Conservation (phyloP, 2,113 vertebrate genomes). For the Notothenia rossii region DNA sequence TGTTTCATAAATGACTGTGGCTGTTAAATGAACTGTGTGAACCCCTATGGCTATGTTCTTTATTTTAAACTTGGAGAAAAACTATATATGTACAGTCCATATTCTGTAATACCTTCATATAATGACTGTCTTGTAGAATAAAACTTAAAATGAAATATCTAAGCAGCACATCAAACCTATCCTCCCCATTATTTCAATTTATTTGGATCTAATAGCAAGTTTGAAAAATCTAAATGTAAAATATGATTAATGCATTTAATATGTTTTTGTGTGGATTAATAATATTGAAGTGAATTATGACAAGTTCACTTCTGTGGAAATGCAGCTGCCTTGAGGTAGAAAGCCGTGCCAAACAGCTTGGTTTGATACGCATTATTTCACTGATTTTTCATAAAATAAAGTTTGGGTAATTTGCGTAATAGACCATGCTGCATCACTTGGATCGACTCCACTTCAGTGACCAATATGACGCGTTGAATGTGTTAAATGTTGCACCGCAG, state of each 20-base stretch:
- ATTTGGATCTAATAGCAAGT: no score
- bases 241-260: background rate
- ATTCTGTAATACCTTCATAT: no score
- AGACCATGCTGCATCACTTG: conserved; percentile 29
- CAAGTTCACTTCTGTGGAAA: no score
- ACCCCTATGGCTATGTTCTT: background rate
- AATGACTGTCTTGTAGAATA: no score
- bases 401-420: conserved; percentile 13
- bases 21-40: background rate
- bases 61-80: no score
- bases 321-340: no score
- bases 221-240: background rate
- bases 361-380: conserved; percentile 32
- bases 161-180: background rate
- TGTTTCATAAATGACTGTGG: background rate
- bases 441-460: background rate
- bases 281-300: background rate
- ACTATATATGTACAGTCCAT: no score
- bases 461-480: conserved; percentile 13
- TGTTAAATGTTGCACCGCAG: background rate
- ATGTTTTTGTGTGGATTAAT: background rate
- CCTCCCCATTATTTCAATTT: background rate
- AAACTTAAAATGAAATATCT: background rate
- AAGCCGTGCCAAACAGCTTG: background rate
- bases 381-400: conserved; percentile 27